A percentile compares a stretch with the other conserved stretches of the same genome.
phyloP scores from a whole-genome alignment of 1,140 invertebrate genomes.

The Brachionus rubens region DNA sequence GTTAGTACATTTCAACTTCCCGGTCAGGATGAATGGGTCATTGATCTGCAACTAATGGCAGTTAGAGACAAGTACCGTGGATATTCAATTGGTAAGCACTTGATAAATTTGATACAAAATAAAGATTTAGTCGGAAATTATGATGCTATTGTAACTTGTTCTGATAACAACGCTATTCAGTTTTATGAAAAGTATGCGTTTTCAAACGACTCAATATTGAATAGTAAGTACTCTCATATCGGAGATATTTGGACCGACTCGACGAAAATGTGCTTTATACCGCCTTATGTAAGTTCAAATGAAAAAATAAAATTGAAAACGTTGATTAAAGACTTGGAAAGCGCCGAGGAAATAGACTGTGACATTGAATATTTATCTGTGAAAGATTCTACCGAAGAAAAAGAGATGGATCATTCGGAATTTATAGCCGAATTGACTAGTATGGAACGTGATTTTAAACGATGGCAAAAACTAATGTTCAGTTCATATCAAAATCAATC shows the following conservation, averaged over 20 bases:
- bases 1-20: neutral
- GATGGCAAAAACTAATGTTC: slow-evolving; percentile 40
- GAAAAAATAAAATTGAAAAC: neutral
- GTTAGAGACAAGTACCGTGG: slow-evolving; percentile 36
- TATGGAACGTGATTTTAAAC: slow-evolving; percentile 19
- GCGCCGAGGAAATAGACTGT: too few relatives aligned
- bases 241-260: slow-evolving; percentile 39
- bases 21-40: neutral
- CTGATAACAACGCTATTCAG: slow-evolving; percentile 28
- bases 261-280: slow-evolving; percentile 38
- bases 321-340: too few relatives aligned
- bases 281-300: neutral
- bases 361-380: too few relatives aligned
- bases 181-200: slow-evolving; percentile 42
- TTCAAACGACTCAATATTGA: slow-evolving; percentile 6
- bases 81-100: neutral
- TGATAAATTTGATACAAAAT: slow-evolving; percentile 36
- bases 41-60: slow-evolving; percentile 11
- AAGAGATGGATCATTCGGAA: neutral
- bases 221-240: slow-evolving; percentile 34
- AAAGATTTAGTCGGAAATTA: slow-evolving; percentile 14
- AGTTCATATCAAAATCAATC: slow-evolving; percentile 42
- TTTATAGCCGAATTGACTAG: neutral
- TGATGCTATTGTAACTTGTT: slow-evolving; percentile 29
- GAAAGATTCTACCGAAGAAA: neutral